These are phyloP conservation scores for Psettodes erumei DNA, from an alignment of 2,113 vertebrate species.

Conservation along the genomic window DNA sequence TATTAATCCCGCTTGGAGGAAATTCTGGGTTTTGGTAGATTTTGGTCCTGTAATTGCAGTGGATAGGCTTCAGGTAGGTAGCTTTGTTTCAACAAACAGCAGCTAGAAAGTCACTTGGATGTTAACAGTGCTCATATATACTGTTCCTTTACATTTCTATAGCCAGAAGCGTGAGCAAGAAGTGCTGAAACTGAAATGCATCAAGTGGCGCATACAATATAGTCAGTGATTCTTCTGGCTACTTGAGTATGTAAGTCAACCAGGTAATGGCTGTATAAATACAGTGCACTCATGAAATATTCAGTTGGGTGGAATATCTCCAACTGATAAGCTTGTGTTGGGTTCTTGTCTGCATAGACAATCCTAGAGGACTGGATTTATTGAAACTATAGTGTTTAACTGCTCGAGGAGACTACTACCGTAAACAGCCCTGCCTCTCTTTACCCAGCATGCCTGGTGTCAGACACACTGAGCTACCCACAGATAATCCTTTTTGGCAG, in stretches of 20 bases:
- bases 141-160: constrained; percentile 8
- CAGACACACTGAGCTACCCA: constrained; percentile 70
- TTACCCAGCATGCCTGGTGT: constrained; percentile 69
- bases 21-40: too few relatives aligned
- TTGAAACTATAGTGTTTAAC: constrained; percentile 43
- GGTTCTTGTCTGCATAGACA: constrained; percentile 31
- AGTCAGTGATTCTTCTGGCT: constrained; percentile 35
- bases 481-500: constrained; percentile 79
- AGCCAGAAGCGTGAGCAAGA: constrained; percentile 12
- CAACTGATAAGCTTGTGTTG: constrained; percentile 33
- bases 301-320: constrained; percentile 43
- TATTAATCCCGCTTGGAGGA: too few relatives aligned
- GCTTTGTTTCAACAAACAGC: neutral
- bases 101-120: neutral
- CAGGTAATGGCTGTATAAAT: constrained; percentile 60
- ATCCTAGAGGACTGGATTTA: constrained; percentile 36
- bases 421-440: constrained; percentile 52
- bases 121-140: constrained; percentile 1
- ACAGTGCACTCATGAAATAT: constrained; percentile 59
- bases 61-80: too few relatives aligned
- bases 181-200: constrained; percentile 37
- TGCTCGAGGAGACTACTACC: constrained; percentile 27
- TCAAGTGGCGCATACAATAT: constrained; percentile 56
- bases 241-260: constrained; percentile 57
- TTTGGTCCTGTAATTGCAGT: neutral